These are phyloP conservation scores for Sinocyclocheilus anshuiensis DNA, from an alignment of 2,113 vertebrate species.

Conservation along the genomic window DNA sequence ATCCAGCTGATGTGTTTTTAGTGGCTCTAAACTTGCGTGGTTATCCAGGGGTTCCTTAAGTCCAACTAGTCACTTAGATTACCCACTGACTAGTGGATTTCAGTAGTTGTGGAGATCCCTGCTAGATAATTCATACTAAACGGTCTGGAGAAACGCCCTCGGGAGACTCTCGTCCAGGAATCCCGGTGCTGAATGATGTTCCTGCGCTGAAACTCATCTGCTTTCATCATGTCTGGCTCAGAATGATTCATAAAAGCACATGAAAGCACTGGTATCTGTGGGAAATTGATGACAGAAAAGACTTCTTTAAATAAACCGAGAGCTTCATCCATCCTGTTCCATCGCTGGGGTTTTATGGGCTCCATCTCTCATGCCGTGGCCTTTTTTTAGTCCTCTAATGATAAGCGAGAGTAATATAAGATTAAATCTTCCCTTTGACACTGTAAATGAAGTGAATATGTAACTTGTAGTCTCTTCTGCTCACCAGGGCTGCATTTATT, in stretches of 20 bases:
- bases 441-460: background rate
- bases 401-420: conserved; percentile 1
- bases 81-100: background rate
- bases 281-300: conserved; percentile 28
- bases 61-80: background rate
- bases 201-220: background rate
- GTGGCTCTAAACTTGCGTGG: no score
- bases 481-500: background rate
- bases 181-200: background rate
- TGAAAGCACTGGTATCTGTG: conserved; percentile 34
- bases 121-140: background rate
- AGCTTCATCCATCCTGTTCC: conserved; percentile 25
- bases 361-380: conserved; percentile 12
- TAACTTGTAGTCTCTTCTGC: background rate
- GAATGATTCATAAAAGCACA: conserved; percentile 13
- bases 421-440: background rate
- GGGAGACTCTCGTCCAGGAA: background rate
- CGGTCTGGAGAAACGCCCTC: background rate
- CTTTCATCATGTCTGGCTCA: background rate
- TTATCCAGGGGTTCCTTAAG: background rate
- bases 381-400: conserved; percentile 20
- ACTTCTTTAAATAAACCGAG: conserved; percentile 43
- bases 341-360: background rate
- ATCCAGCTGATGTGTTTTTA: no score
- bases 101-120: background rate